These are phyloP conservation scores for Chiloscyllium punctatum DNA, from an alignment of 2,797 vertebrate species.

Conservation along the genomic window DNA sequence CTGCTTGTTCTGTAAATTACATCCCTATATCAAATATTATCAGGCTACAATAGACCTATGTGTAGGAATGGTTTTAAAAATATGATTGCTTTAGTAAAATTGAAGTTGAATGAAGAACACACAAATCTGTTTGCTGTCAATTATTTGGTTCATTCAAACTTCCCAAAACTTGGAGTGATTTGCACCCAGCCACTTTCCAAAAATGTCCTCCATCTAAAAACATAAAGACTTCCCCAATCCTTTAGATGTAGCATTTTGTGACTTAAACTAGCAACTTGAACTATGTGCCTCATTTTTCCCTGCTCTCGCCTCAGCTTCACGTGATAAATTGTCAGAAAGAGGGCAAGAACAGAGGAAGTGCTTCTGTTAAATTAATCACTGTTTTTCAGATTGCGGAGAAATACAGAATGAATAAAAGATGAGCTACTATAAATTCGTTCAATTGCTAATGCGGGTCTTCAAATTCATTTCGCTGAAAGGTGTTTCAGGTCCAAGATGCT, in stretches of 20 bases:
- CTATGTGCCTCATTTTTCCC: background rate
- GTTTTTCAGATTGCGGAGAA: background rate
- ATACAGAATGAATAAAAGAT: background rate
- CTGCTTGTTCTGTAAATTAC: background rate
- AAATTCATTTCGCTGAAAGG: background rate
- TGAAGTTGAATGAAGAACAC: background rate
- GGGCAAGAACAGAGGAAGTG: background rate
- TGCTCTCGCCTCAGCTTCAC: background rate
- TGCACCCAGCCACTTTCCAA: background rate
- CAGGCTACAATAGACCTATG: background rate
- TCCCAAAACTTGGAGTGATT: background rate
- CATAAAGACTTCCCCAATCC: background rate
- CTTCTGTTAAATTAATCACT: background rate
- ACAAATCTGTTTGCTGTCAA: background rate
- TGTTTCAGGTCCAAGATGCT: background rate
- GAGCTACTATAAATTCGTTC: background rate
- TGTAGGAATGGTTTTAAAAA: background rate
- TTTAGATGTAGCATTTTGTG: background rate
- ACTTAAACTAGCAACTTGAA: background rate
- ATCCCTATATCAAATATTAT: background rate
- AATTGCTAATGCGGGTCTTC: background rate
- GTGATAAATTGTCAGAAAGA: background rate
- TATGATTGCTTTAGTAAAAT: background rate
- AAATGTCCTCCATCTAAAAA: background rate
- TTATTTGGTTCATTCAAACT: background rate